Evolutionary conservation across 2,113 vertebrate genomes (phyloP), one percentile per base, ranked within the genome.

Genomic region (Hiodon alosoides): DNA sequence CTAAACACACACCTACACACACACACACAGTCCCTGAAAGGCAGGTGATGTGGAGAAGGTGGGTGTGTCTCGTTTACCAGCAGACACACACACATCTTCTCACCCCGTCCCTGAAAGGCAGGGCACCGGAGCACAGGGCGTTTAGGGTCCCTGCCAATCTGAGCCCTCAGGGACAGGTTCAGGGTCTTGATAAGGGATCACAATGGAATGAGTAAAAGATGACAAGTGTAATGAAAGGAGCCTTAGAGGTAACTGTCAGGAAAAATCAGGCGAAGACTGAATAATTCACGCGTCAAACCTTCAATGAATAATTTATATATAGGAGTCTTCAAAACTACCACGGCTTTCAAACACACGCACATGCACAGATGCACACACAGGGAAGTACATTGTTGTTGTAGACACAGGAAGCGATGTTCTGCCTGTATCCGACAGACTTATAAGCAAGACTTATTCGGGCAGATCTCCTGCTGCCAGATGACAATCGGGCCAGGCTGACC

Each of bases 201-300:
- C 87, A 91, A 88, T 91, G 89, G 91, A 91, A 92, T 90, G 92
- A 91, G 90, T 90, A 90, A 91, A 11, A 92, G 91, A 90, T 91
- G 90, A 92, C 91, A 91, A 87, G 89, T 84, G 0, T 90, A 88
- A 90, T 91, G 90, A 90, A 88, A 84, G 83, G 84, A 81, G 88
- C 84, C 86, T 85, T 57, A 85, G 87, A 84, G 87, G 83, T 84
- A 85, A 87, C 88, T 90, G 89, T 90, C 90, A 90, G 89, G 91
- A 90, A 90, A 90, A 76, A 83, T 86, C 89, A 89, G 90, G 83
- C 85, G 85, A 86, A 89, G 88, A 86, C n/a, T 94, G 93, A 94
- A 94, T 93, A 91, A 93, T 94, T 94, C 91, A 93, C 93, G 90
- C 85, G 87, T 81, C 83, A 87, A 92, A 93, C 93, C 92, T 90